Evolutionary conservation across 1,140 invertebrate genomes (phyloP).

Genomic region (Dendroctonus ponderosae): DNA sequence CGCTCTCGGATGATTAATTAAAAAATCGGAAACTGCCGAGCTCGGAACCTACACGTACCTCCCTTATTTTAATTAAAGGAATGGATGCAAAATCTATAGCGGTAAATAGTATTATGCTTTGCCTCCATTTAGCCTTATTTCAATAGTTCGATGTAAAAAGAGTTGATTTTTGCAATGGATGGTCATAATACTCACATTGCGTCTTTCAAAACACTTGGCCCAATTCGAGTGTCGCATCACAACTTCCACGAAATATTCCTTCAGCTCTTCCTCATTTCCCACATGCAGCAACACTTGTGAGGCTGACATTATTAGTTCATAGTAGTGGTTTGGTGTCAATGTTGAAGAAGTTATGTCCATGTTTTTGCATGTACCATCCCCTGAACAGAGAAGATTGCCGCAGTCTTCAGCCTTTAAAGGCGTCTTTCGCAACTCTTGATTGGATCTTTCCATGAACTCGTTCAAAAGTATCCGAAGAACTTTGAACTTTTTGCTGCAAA

Average conservation of each 20-base stretch:
- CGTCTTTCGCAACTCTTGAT: slow-evolving; percentile 37
- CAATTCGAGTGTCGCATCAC: slow-evolving; percentile 59
- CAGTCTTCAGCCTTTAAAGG: slow-evolving; percentile 50
- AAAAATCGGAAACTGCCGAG: no score
- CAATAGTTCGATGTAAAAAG: no score
- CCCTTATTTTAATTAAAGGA: no score
- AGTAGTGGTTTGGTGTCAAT: slow-evolving; percentile 51
- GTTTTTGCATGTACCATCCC: slow-evolving; percentile 50
- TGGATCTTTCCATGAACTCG: slow-evolving; percentile 35
- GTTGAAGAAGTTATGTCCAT: slow-evolving; percentile 43
- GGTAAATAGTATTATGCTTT: no score
- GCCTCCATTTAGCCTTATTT: no score
- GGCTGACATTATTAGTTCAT: slow-evolving; percentile 40
- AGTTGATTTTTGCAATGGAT: no score
- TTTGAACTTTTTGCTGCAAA: slow-evolving; percentile 64
- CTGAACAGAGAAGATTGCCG: slow-evolving; percentile 64
- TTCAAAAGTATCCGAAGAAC: slow-evolving; percentile 49
- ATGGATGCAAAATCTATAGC: no score
- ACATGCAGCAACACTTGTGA: slow-evolving; percentile 58
- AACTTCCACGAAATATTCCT: slow-evolving; percentile 59
- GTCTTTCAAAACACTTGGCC: slow-evolving; percentile 67
- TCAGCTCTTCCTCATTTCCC: slow-evolving; percentile 61
- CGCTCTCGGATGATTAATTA: no score
- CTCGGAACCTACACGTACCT: no score
- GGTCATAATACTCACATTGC: slow-evolving; percentile 59